Conservation (phyloP, 2,113 vertebrate genomes). For the Columba janthina region DNA sequence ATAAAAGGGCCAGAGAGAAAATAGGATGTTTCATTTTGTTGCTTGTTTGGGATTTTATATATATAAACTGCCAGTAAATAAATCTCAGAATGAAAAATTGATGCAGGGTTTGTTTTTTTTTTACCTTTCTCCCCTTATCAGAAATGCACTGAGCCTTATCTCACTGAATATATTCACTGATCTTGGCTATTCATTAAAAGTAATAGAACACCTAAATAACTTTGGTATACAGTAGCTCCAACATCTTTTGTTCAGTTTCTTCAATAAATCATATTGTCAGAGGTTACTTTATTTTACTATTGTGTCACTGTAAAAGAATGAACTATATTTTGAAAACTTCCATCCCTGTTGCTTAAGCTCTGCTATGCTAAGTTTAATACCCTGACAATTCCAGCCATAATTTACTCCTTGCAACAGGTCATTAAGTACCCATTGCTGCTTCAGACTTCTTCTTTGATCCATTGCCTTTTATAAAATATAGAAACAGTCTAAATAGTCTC, state of each 20-base stretch:
- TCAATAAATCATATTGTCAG: conserved; percentile 75
- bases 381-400: conserved; percentile 55
- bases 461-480: conserved; percentile 54
- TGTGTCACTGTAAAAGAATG: conserved; percentile 61
- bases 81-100: conserved; percentile 59
- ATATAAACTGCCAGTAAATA: not conserved
- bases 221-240: conserved; percentile 51
- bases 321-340: conserved; percentile 61
- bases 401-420: conserved; percentile 65
- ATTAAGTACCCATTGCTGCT: conserved; percentile 55
- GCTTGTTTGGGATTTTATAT: not conserved
- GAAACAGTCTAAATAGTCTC: conserved; percentile 40
- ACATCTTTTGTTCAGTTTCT: conserved; percentile 66
- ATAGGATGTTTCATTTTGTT: not conserved
- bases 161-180: conserved; percentile 44
- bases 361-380: conserved; percentile 65
- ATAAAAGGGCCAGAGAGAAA: not conserved
- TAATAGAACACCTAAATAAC: conserved; percentile 77
- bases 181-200: conserved; percentile 75
- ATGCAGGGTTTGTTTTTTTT: conserved; percentile 49
- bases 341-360: conserved; percentile 42
- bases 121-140: conserved; percentile 60
- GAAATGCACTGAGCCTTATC: conserved; percentile 62
- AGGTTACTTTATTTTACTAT: conserved; percentile 67
- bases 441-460: conserved; percentile 43